Conservation (phyloP, 1,140 invertebrate genomes). For the Leptinotarsa undecemlineata region DNA sequence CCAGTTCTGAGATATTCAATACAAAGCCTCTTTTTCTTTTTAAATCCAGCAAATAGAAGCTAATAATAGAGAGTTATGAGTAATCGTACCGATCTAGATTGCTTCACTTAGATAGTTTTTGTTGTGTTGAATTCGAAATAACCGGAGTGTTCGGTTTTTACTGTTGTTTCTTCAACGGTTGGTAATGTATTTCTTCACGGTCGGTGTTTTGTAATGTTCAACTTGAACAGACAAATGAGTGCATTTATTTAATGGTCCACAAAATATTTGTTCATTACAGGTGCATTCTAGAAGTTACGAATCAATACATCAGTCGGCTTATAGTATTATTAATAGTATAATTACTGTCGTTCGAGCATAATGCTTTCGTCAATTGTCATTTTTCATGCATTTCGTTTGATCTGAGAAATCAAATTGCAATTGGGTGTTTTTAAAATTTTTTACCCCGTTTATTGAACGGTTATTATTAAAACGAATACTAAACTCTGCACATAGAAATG, state of each 20-base stretch:
- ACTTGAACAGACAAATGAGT: background rate
- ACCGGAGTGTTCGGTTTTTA: background rate
- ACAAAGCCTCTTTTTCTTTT: background rate
- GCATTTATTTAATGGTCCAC: background rate
- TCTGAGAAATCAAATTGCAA: too few species aligned
- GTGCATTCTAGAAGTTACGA: too few species aligned
- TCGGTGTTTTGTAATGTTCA: background rate
- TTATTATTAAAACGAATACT: too few species aligned
- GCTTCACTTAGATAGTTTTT: conserved; percentile 3
- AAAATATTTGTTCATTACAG: too few species aligned
- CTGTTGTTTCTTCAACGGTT: background rate
- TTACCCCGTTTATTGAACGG: too few species aligned
- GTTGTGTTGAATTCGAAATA: conserved; percentile 5
- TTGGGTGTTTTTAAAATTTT: too few species aligned
- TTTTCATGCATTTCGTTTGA: too few species aligned
- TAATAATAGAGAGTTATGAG: conserved; percentile 8
- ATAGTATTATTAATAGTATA: too few species aligned
- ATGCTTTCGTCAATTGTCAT: too few species aligned
- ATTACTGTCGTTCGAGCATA: too few species aligned
- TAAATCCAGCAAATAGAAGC: background rate
- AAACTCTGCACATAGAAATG: too few species aligned
- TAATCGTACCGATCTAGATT: background rate
- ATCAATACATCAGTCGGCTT: too few species aligned
- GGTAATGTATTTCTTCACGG: background rate
- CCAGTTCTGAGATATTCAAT: conserved; percentile 1